Conservation (phyloP, 2,113 vertebrate genomes). For the Silurus glanis region DNA sequence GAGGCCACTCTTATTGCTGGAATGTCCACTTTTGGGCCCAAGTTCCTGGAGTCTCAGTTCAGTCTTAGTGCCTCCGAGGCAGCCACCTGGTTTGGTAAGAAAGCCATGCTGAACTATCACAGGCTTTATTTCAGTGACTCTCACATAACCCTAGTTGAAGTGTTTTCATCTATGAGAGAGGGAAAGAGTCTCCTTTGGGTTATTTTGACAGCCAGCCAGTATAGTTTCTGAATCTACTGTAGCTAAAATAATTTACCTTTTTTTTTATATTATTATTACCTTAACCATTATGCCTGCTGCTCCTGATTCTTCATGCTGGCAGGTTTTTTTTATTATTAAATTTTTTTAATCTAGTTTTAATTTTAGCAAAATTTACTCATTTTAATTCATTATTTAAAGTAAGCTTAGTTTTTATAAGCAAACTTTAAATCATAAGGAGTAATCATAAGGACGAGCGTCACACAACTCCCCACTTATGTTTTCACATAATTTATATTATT, state of each 20-base stretch:
- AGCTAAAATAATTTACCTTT: not conserved
- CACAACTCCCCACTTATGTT: too few relatives aligned
- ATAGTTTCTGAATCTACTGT: not conserved
- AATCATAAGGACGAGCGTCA: too few relatives aligned
- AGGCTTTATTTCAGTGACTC: not conserved
- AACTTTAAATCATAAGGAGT: too few relatives aligned
- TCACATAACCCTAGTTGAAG: not conserved
- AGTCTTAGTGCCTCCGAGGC: constrained; percentile 91
- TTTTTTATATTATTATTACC: not conserved
- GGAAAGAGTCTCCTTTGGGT: not conserved
- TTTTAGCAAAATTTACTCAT: not conserved
- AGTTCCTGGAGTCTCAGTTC: constrained; percentile 94
- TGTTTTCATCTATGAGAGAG: not conserved
- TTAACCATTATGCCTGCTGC: not conserved
- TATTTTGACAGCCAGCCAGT: not conserved
- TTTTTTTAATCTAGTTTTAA: not conserved
- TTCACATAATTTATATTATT: too few relatives aligned
- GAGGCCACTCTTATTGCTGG: constrained; percentile 90
- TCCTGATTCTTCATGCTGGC: not conserved
- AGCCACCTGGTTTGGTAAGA: constrained; percentile 90
- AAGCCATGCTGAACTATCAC: not conserved
- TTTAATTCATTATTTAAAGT: not conserved
- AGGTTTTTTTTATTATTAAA: not conserved
- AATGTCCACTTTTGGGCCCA: constrained; percentile 95
- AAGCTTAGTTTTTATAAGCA: not conserved